Conservation (phyloP, 2,113 vertebrate genomes). For the Gadus chalcogrammus region DNA sequence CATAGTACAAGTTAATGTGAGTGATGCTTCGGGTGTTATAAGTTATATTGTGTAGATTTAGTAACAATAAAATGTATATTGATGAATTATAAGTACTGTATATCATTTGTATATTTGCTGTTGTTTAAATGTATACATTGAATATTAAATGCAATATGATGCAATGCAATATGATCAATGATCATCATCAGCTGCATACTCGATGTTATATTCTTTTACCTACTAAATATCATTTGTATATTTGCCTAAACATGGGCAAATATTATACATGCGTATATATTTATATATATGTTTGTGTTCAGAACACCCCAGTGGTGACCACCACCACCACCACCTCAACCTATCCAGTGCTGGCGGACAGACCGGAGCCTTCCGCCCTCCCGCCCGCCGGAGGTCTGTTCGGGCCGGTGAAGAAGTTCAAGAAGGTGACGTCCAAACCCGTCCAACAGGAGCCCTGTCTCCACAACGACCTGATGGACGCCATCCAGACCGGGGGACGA, state of each 20-base stretch:
- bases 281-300: background rate
- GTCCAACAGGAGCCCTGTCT: constrained; percentile 80
- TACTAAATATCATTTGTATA: too few relatives aligned
- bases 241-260: too few relatives aligned
- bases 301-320: constrained; percentile 28
- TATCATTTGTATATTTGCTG: too few relatives aligned
- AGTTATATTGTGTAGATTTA: background rate
- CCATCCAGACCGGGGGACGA: constrained; percentile 85
- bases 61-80: too few relatives aligned
- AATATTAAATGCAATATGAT: background rate
- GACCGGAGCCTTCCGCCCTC: constrained; percentile 34
- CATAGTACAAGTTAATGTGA: background rate
- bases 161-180: background rate
- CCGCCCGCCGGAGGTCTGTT: constrained; percentile 62
- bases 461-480: constrained; percentile 89
- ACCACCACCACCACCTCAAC: background rate
- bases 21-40: background rate
- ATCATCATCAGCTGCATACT: background rate
- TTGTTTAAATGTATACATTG: too few relatives aligned
- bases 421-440: constrained; percentile 78
- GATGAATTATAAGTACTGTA: too few relatives aligned
- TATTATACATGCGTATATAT: too few relatives aligned
- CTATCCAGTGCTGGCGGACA: constrained; percentile 23
- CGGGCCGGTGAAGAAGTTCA: constrained; percentile 89
- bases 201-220: background rate